These are phyloP conservation scores for Epizoanthus ramosus DNA, from an alignment of 92 coral and sea anemone genomes.

Conservation along the genomic window DNA sequence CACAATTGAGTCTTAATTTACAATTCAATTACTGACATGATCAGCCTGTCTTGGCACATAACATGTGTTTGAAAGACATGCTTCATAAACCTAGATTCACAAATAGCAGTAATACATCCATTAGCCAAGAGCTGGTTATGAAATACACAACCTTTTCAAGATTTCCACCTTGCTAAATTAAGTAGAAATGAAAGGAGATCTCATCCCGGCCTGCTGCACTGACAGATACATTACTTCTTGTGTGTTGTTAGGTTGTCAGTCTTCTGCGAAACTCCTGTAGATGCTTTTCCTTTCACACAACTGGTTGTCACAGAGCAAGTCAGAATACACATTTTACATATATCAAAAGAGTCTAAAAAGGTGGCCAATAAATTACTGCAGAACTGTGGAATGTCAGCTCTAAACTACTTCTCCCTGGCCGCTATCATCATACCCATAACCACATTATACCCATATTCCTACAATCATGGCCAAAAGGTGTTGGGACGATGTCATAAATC, in stretches of 20 bases:
- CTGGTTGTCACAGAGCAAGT: conserved; percentile 12
- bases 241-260: too few relatives aligned
- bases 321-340: not conserved
- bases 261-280: not conserved
- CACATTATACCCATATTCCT: too few relatives aligned
- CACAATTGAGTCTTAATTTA: conserved; percentile 2
- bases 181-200: too few relatives aligned
- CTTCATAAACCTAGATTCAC: conserved; percentile 10
- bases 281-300: conserved; percentile 15
- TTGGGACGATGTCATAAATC: too few relatives aligned
- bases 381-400: not conserved
- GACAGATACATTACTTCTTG: too few relatives aligned
- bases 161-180: too few relatives aligned
- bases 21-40: not conserved
- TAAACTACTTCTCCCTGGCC: too few relatives aligned
- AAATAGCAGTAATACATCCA: not conserved
- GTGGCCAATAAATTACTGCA: not conserved
- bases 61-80: conserved; percentile 1
- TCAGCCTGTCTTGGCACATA: conserved; percentile 21
- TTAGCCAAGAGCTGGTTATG: not conserved
- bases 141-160: too few relatives aligned
- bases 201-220: too few relatives aligned
- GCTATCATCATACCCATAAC: too few relatives aligned
- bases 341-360: not conserved
- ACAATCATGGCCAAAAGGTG: too few relatives aligned